These are phyloP conservation scores for Caretta caretta DNA, from an alignment of 2,113 vertebrate species.

Conservation along the genomic window DNA sequence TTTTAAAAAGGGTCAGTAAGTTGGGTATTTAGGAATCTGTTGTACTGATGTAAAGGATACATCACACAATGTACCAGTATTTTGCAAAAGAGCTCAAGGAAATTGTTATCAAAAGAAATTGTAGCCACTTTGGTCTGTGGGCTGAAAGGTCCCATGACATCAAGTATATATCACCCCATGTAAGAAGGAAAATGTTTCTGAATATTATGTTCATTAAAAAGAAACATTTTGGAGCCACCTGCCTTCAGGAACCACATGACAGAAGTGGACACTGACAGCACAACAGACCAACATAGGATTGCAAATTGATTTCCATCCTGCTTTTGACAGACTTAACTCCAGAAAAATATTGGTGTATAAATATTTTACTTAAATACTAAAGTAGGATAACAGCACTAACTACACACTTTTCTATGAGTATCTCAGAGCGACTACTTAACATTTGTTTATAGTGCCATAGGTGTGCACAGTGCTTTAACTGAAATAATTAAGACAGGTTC, in stretches of 20 bases:
- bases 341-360: not conserved
- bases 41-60: not conserved
- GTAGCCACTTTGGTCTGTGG: accelerated
- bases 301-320: not conserved
- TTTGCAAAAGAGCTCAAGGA: not conserved
- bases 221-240: not conserved
- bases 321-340: not conserved
- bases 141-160: accelerated
- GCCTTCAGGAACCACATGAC: not conserved
- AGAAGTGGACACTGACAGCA: not conserved
- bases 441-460: accelerated
- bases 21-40: not conserved
- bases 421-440: accelerated
- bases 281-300: not conserved
- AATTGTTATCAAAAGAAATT: not conserved
- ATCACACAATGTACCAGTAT: accelerated
- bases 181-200: not conserved
- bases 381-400: not conserved
- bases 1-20: not conserved
- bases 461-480: accelerated
- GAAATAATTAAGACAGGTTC: accelerated
- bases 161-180: accelerated
- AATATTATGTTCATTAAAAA: not conserved
- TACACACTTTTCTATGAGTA: not conserved
- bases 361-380: not conserved